A percentile compares a stretch with the other conserved stretches of the same genome.
phyloP scores from a whole-genome alignment of 2,888 invertebrate species.

The Empis livida region DNA sequence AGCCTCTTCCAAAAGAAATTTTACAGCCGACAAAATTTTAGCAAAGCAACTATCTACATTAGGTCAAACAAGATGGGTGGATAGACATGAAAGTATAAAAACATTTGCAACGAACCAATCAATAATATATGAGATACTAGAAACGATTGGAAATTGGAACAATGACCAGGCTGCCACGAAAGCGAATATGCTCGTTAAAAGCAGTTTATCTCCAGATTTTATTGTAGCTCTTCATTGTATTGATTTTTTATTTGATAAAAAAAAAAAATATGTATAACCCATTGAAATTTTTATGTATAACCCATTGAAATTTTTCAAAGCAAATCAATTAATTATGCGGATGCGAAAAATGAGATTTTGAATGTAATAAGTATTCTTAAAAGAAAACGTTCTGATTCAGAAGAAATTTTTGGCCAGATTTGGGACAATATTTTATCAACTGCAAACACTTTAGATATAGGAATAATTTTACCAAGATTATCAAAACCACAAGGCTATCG shows the following conservation, averaged over 20 bases:
- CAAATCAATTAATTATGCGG: background rate
- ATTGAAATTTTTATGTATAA: background rate
- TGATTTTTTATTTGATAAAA: background rate
- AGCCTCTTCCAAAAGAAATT: background rate
- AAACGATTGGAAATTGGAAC: background rate
- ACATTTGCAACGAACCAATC: background rate
- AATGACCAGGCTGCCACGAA: background rate
- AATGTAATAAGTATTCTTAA: background rate
- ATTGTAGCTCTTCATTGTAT: background rate
- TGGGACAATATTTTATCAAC: background rate
- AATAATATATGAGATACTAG: background rate
- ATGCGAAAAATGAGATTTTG: background rate
- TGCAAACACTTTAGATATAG: background rate
- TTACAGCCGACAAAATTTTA: background rate
- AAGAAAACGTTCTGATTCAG: background rate
- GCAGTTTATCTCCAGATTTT: background rate
- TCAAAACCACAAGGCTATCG: background rate
- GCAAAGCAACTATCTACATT: background rate
- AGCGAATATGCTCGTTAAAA: background rate
- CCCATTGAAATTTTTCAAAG: background rate
- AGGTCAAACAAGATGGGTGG: background rate
- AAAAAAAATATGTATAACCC: no score
- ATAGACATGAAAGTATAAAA: background rate
- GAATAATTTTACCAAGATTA: background rate
- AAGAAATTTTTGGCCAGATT: background rate